Conservation (phyloP, 30 jellyfish, hydroid and myxozoan species). For the Hydractinia symbiolongicarpus region DNA sequence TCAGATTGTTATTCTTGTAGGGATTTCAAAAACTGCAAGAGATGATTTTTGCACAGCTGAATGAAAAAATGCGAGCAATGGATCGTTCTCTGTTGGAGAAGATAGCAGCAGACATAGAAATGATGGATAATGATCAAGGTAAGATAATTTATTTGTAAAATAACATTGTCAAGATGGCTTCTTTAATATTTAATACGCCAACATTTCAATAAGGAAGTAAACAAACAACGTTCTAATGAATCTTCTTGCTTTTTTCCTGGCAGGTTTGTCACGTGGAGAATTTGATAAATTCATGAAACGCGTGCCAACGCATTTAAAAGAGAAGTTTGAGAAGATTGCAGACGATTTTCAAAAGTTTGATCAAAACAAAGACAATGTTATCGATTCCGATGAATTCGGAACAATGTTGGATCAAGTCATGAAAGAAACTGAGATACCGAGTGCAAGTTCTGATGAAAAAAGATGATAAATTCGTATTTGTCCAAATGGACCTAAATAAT, state of each 20-base stretch:
- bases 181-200: background rate
- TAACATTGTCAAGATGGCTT: background rate
- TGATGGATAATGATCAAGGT: constrained; percentile 95
- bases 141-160: background rate
- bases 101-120: constrained; percentile 85
- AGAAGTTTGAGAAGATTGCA: constrained; percentile 61
- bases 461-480: too few species aligned
- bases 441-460: too few species aligned
- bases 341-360: constrained; percentile 58
- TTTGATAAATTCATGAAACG: constrained; percentile 58
- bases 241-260: background rate
- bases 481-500: too few species aligned
- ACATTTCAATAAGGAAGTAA: background rate
- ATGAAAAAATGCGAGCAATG: constrained; percentile 90
- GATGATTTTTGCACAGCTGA: constrained; percentile 75
- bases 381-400: constrained; percentile 68
- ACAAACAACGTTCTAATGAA: background rate
- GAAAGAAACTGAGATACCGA: constrained; percentile 18
- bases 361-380: constrained; percentile 68
- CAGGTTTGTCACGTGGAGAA: constrained; percentile 73
- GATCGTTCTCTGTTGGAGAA: constrained; percentile 85
- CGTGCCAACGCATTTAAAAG: constrained; percentile 80
- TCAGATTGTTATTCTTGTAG: constrained; percentile 3
- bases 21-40: constrained; percentile 82
- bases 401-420: constrained; percentile 70